phyloP scores from a whole-genome alignment of 2,888 invertebrate species.

The Agrotis ipsilon region DNA sequence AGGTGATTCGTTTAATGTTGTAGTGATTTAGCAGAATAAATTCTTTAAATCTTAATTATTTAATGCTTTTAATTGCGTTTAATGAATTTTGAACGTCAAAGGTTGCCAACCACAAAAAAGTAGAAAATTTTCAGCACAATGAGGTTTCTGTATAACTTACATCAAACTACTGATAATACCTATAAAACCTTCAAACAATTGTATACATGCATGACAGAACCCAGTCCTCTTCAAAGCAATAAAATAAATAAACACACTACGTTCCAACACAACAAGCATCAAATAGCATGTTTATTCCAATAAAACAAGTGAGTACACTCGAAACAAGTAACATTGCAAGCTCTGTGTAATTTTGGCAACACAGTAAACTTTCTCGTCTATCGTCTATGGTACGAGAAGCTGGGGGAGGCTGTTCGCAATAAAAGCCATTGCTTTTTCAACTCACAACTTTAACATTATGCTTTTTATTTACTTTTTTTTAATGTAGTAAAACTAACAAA shows the following conservation, averaged over 20 bases:
- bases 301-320: constrained; percentile 56
- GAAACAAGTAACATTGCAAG: constrained; percentile 52
- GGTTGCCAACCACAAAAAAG: not conserved
- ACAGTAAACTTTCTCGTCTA: constrained; percentile 55
- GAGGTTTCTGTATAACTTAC: not conserved
- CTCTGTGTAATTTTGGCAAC: constrained; percentile 53
- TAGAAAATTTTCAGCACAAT: not conserved
- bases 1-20: not conserved
- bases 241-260: constrained; percentile 14
- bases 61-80: too few relatives aligned
- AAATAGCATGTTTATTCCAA: constrained; percentile 47
- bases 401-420: constrained; percentile 51
- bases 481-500: constrained; percentile 16
- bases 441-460: constrained; percentile 23
- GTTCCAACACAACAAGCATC: constrained; percentile 12
- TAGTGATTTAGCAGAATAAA: too few relatives aligned
- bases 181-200: too few relatives aligned
- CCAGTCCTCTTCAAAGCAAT: not conserved
- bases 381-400: constrained; percentile 41
- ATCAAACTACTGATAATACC: not conserved
- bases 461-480: constrained; percentile 37
- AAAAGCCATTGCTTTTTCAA: constrained; percentile 49
- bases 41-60: too few relatives aligned
- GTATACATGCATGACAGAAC: not conserved
- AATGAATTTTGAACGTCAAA: too few relatives aligned